Evolutionary conservation across 2,888 invertebrate species (phyloP).

Genomic region (Oxystoma pomonae): DNA sequence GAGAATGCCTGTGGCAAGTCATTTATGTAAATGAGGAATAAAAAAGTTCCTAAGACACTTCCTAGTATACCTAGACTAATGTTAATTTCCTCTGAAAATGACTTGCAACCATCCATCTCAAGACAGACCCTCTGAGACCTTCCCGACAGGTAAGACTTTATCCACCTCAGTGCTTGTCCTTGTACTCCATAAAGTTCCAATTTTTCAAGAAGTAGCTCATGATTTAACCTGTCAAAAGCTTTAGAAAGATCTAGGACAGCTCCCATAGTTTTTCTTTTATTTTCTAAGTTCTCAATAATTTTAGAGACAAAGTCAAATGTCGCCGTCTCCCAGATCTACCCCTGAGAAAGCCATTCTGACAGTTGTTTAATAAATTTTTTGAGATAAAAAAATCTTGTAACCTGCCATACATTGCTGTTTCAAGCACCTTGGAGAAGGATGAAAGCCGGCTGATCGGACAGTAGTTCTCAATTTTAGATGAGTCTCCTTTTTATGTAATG

Average conservation of each 20-base stretch:
- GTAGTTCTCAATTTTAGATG: neutral
- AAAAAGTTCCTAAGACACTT: too few species aligned
- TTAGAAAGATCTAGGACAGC: neutral
- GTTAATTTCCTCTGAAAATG: too few species aligned
- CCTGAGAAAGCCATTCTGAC: neutral
- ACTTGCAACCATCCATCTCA: too few species aligned
- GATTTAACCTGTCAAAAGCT: neutral
- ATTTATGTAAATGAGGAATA: too few species aligned
- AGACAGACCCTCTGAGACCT: neutral
- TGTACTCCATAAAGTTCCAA: neutral
- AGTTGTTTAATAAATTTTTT: neutral
- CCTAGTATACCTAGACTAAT: too few species aligned
- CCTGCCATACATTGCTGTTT: neutral
- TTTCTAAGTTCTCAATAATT: neutral
- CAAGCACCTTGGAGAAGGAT: neutral
- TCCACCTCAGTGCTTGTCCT: neutral
- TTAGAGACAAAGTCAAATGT: neutral
- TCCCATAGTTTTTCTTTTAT: neutral
- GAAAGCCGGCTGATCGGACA: neutral
- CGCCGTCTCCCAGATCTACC: neutral
- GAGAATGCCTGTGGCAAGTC: too few species aligned
- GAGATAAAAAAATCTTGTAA: neutral
- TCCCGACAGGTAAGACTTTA: neutral
- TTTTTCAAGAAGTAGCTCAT: neutral
- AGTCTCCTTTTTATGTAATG: neutral